Evolutionary conservation across 2,888 invertebrate genomes (phyloP).

Genomic region (Hydroisotoma schaefferi): DNA sequence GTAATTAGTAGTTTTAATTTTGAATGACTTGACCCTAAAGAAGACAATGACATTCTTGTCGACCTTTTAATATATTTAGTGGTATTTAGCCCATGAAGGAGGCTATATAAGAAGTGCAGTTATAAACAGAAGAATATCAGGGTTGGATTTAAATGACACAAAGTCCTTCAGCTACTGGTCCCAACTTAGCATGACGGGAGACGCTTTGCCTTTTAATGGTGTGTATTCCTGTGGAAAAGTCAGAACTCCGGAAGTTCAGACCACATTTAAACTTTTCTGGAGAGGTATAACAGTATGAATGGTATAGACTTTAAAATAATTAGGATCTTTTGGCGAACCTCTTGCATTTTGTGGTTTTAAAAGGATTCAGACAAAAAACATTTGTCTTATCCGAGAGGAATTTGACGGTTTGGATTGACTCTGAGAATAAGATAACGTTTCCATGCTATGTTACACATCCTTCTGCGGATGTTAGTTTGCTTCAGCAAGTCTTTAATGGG

Average conservation of each 20-base stretch:
- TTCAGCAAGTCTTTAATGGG: not conserved
- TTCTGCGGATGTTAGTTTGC: slow-evolving; percentile 5
- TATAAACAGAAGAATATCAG: not conserved
- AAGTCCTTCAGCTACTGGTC: slow-evolving; percentile 11
- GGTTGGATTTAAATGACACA: not conserved
- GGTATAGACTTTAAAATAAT: not conserved
- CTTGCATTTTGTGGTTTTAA: slow-evolving; percentile 8
- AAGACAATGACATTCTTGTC: too few species aligned
- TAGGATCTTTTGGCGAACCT: too few species aligned
- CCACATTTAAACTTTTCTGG: slow-evolving; percentile 13
- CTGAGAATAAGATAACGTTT: slow-evolving; percentile 7
- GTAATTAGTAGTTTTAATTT: not conserved
- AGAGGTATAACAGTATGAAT: slow-evolving; percentile 9
- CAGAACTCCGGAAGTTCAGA: not conserved
- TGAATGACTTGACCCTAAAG: too few species aligned
- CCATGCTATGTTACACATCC: slow-evolving; percentile 20
- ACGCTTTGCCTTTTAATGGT: slow-evolving; percentile 16
- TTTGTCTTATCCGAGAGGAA: slow-evolving; percentile 21
- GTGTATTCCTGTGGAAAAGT: slow-evolving; percentile 17
- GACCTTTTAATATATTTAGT: too few species aligned
- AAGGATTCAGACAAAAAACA: not conserved
- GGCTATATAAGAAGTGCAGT: too few species aligned
- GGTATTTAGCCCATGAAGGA: too few species aligned
- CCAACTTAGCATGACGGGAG: slow-evolving; percentile 5
- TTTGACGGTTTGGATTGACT: slow-evolving; percentile 15